Percentiles rank a stretch among this genome's conserved stretches.
Conservation (phyloP, 2,888 invertebrate genomes). For the Nomada ferruginata region DNA sequence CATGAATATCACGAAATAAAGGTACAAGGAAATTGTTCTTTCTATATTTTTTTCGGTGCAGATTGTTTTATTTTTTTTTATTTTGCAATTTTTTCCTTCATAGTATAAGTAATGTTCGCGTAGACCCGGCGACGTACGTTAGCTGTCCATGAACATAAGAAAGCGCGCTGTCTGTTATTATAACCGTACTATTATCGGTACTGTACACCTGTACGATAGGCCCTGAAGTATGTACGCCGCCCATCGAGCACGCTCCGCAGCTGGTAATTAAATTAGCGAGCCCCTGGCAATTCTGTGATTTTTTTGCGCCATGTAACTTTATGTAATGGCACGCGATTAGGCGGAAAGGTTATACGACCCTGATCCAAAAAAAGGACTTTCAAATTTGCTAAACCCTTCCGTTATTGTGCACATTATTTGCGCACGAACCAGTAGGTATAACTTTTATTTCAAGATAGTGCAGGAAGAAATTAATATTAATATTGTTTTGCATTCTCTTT, state of each 20-base stretch:
- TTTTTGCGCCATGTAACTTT: conserved; percentile 43
- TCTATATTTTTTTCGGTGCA: not conserved
- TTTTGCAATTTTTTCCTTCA: not conserved
- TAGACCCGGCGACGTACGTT: conserved; percentile 48
- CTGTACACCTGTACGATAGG: conserved; percentile 71
- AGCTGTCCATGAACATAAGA: conserved; percentile 41
- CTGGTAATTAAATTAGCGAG: conserved; percentile 71
- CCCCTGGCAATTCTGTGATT: conserved; percentile 46
- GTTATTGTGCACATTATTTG: not conserved
- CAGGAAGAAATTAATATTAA: not conserved
- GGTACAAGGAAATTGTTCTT: not conserved
- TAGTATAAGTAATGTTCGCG: not conserved
- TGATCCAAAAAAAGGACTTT: conserved; percentile 3
- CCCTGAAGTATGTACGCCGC: conserved; percentile 38
- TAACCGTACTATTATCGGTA: conserved; percentile 78
- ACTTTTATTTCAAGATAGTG: not conserved
- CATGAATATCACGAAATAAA: not conserved
- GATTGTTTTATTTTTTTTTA: conserved; percentile 8
- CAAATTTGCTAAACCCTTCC: conserved; percentile 14
- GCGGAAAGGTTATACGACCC: conserved; percentile 8
- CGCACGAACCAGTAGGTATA: not conserved
- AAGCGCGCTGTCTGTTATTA: conserved; percentile 73
- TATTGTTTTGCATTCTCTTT: too few species aligned
- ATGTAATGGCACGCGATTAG: conserved; percentile 15
- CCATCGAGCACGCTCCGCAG: conserved; percentile 54